Base-by-base conservation (phyloP, 2,888 invertebrate genomes). In the Axea sp. region DNA sequence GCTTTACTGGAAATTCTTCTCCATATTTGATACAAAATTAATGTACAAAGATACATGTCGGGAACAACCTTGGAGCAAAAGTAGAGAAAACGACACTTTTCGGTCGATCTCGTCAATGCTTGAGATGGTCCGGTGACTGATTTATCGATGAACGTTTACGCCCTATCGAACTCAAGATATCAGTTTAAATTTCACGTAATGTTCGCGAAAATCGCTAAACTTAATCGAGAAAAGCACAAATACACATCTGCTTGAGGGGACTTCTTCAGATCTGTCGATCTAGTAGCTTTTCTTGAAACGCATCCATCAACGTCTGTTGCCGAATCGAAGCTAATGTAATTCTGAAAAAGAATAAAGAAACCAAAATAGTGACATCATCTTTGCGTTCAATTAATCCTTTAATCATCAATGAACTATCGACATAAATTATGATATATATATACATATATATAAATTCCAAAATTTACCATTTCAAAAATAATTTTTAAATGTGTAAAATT, bases 91-190 rank as follows among this genome's bases (percentile, higher is more conserved):
- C 60, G 57, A 68, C 41, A 67, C 45, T 60, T 59, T 53, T 53
- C 31, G 14, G 8, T 17, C 41, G 35, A 15, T 26, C 17, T 7
- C 7, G 51, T 17, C 26, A 37, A 14, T 45, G 47, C 24, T 47
- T 2, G 24, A 39, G 55, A 45, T 57, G 67, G 47, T 22, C 47
- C 37, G n/a, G 53, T 67, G 68, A 68, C 72, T 80, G 83, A 86
- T 84, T 84, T 82, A 84, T 82, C 82, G 81, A 78, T 80, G 76
- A 79, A 82, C 82, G 30, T 45, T 55, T 76, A 78, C 80, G 81
- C 81, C 79, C 81, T 78, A 82, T 84, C 80, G 82, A 83, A 83
- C 82, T 83, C 82, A 76, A 77, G 76, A 75, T 79, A 81, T 80
- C 77, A 78, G 80, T 82, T 81, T 81, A 83, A 84, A 79, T 84